phyloP scores from a whole-genome alignment of 2,113 vertebrate genomes.

The Urocitellus parryii region DNA sequence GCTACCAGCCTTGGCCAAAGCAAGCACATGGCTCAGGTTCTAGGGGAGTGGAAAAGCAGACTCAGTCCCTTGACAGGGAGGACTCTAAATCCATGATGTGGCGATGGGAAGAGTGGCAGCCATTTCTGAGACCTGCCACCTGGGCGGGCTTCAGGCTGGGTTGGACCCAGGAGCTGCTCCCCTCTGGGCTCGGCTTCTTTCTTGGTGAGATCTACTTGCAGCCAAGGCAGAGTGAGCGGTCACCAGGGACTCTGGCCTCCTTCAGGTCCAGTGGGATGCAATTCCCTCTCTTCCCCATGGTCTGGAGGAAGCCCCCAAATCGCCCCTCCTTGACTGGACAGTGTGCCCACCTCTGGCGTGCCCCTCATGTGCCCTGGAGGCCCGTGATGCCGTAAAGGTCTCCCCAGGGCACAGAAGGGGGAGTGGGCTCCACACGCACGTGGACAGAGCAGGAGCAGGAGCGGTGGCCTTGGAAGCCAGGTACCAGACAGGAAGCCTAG shows the following conservation, averaged over 20 bases:
- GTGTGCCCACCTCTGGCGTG: not conserved
- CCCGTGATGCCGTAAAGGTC: no score
- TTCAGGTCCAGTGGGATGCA: not conserved
- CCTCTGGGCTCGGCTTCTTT: not conserved
- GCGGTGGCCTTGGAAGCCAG: not conserved
- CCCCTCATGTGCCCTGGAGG: not conserved
- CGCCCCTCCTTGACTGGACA: not conserved
- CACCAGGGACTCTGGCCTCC: not conserved
- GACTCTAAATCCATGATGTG: not conserved
- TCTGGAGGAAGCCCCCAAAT: not conserved
- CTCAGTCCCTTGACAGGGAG: not conserved
- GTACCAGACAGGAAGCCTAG: not conserved
- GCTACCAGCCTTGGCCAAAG: not conserved
- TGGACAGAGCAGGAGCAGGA: not conserved
- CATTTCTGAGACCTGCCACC: not conserved
- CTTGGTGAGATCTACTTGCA: not conserved
- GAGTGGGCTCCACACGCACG: not conserved
- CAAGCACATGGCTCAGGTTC: not conserved
- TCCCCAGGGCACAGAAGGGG: not conserved
- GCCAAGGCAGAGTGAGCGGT: not conserved
- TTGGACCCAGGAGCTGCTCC: not conserved
- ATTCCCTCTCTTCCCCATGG: not conserved
- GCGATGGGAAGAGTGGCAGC: not conserved
- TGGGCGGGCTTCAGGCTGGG: not conserved
- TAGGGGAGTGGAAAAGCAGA: no score